Conservation (phyloP, 2,888 invertebrate species). For the Melolontha melolontha region DNA sequence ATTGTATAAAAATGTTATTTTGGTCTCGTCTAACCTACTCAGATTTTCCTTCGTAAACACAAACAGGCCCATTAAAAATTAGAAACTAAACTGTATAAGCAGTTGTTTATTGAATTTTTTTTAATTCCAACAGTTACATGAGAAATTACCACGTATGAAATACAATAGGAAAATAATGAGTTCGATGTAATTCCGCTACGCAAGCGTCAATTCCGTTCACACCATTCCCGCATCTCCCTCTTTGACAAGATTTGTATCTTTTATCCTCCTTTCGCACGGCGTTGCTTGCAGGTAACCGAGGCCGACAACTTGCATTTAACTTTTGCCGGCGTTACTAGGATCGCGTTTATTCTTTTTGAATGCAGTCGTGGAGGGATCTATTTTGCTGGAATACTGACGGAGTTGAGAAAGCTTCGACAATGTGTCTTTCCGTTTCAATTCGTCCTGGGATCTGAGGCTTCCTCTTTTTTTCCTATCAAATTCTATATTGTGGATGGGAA, state of each 20-base stretch:
- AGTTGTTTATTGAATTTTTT: slow-evolving; percentile 7
- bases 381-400: slow-evolving; percentile 1
- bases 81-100: slow-evolving; percentile 1
- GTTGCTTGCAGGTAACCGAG: slow-evolving; percentile 28
- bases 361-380: slow-evolving; percentile 1
- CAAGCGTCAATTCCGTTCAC: slow-evolving; percentile 26
- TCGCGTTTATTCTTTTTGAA: slow-evolving; percentile 10
- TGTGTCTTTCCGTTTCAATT: neutral
- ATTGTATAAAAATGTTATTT: slow-evolving; percentile 35
- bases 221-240: slow-evolving; percentile 17
- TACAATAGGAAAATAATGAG: slow-evolving; percentile 21
- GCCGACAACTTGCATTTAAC: slow-evolving; percentile 30
- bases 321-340: slow-evolving; percentile 6
- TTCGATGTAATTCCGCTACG: slow-evolving; percentile 23
- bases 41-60: too few relatives aligned
- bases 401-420: slow-evolving; percentile 1
- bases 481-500: slow-evolving; percentile 45
- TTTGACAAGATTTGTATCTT: neutral
- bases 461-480: slow-evolving; percentile 32
- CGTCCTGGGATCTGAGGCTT: neutral
- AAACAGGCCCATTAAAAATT: neutral
- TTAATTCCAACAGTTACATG: slow-evolving; percentile 4
- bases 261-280: slow-evolving; percentile 3
- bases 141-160: slow-evolving; percentile 29
- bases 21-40: neutral